phyloP scores from a whole-genome alignment of 2,797 vertebrate genomes.

The Discoglossus pictus region DNA sequence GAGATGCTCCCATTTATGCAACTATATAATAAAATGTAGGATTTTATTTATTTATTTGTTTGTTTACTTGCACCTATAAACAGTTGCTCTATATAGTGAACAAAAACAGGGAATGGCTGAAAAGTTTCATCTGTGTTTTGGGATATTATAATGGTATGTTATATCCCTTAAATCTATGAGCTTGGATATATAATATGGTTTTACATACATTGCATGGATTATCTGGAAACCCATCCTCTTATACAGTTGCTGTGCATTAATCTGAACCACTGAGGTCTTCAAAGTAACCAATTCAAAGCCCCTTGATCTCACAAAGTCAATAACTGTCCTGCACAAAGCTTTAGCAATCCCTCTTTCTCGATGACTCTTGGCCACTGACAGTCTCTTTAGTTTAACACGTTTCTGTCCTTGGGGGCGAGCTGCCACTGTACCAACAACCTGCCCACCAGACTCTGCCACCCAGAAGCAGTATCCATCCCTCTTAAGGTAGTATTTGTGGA shows the following conservation, averaged over 20 bases:
- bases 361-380: conserved; percentile 70
- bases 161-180: too few species aligned
- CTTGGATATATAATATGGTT: too few species aligned
- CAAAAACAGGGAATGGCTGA: too few species aligned
- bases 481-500: conserved; percentile 43
- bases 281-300: conserved; percentile 69
- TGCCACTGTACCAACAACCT: conserved; percentile 70
- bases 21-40: too few species aligned
- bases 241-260: conserved; percentile 75
- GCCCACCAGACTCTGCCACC: conserved; percentile 74
- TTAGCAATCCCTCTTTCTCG: conserved; percentile 73
- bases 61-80: too few species aligned
- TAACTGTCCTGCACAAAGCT: conserved; percentile 69
- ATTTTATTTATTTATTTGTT: too few species aligned
- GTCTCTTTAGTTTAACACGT: conserved; percentile 73
- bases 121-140: too few species aligned
- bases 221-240: conserved; percentile 74
- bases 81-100: too few species aligned
- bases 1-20: too few species aligned
- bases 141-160: too few species aligned
- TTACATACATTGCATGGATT: too few species aligned
- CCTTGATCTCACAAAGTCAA: conserved; percentile 66
- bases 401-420: conserved; percentile 46
- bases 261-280: conserved; percentile 71
- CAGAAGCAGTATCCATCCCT: conserved; percentile 73